phyloP scores from a whole-genome alignment of 2,113 vertebrate genomes.

The Cyprinodon tularosa region DNA sequence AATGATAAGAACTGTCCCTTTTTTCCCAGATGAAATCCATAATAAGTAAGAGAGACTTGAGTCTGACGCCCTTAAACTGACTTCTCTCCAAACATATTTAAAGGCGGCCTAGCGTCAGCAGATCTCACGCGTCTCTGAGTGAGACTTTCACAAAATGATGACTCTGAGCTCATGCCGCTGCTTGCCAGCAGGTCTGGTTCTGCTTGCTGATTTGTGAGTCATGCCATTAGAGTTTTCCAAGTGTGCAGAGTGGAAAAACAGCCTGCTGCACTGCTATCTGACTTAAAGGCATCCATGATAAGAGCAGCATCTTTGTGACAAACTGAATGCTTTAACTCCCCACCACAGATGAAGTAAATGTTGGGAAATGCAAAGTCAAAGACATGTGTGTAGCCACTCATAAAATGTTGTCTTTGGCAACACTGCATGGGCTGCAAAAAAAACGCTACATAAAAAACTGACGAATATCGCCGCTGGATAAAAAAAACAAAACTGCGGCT shows the following conservation, averaged over 20 bases:
- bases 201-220: constrained; percentile 54
- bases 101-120: constrained; percentile 38
- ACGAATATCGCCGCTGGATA: constrained; percentile 57
- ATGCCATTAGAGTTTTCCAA: constrained; percentile 30
- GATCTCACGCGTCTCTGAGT: constrained; percentile 39
- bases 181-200: constrained; percentile 65
- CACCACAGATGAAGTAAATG: constrained; percentile 26
- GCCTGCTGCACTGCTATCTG: constrained; percentile 19
- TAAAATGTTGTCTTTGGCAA: constrained; percentile 54
- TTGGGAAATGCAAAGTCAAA: constrained; percentile 51
- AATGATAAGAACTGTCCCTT: constrained; percentile 23
- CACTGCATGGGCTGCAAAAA: constrained; percentile 58
- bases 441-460: constrained; percentile 58
- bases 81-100: constrained; percentile 36
- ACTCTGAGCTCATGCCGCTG: constrained; percentile 56
- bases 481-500: constrained; percentile 53
- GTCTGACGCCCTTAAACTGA: constrained; percentile 26
- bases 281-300: constrained; percentile 36
- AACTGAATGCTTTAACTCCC: constrained; percentile 23
- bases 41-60: constrained; percentile 55
- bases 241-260: constrained; percentile 13
- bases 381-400: constrained; percentile 39
- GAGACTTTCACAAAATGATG: constrained; percentile 53
- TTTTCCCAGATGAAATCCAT: constrained; percentile 36
- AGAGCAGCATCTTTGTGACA: constrained; percentile 9